Evolutionary conservation across 2,113 vertebrate genomes (phyloP), one percentile per base, ranked within the genome.

Genomic region (Xiphias gladius): DNA sequence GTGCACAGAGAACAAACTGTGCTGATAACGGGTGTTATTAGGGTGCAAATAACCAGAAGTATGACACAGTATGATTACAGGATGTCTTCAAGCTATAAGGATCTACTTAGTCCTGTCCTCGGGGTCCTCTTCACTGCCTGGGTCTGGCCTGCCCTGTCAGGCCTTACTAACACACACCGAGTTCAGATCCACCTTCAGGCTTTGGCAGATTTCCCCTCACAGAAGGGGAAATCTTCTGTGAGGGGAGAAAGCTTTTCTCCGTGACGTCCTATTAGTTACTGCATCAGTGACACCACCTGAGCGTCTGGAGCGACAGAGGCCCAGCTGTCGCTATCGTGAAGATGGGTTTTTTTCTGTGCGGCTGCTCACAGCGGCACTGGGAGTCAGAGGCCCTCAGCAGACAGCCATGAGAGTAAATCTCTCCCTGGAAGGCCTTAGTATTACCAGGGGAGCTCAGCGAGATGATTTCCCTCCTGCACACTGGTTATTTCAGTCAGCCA

Each of bases 401-500:
- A 48, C 19, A 30, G 32, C 43, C 54, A 41, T n/a, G 17, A 65
- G 61, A 48, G 50, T 48, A 48, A 82, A 75, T 61, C 37, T 19
- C 28, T 35, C 28, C n/a, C 14, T 39, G 80, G 61, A 28, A 13
- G 61, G 3, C n/a, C 3, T 58, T 63, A 17, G 43, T 37, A 37
- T 54, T n/a, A 59, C 43, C 73, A 35, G 8, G 48, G 46, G 30
- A 69, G 64, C 26, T n/a, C 73, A 14, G 73, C 1, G 0, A 32
- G 46, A 22, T 10, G 20, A 68, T 61, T 39, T n/a, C 62, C 41
- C 48, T 6, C 41, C 62, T 8, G n/a, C 43, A 26, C 12, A 5
- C 0, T 10, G 35, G 35, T 4, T 0, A 46, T 76, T 64, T 71
- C 58, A 64, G 58, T 71, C 66, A 46, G 66, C n/a, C 71, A 41